Base-by-base conservation (phyloP, 2,888 invertebrate genomes). In the Allacma fusca region DNA sequence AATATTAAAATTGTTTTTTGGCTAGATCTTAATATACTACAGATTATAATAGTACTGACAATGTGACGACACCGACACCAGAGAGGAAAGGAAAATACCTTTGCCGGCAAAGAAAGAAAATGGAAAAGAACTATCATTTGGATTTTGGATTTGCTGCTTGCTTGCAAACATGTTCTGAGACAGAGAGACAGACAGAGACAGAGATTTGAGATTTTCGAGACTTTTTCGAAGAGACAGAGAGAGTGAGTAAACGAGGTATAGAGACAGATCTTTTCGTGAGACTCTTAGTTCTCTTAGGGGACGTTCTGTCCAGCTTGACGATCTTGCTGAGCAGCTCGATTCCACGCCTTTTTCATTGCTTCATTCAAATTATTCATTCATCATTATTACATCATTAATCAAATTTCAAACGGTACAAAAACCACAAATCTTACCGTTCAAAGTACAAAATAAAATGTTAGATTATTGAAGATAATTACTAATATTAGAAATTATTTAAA, bases 281-380 rank as follows among this genome's bases (percentile, higher is more conserved):
- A 50, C 50, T 50, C 50, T 50, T 50, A 9, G 16, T 19, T 70
- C 43, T 26, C 5, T 19, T 73, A 73, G 73, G 73, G 34, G 40
- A 59, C 57, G 57, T 72, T 72, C 24, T 34, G 40, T n/a, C 21
- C 59, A 75, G 67, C 67, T 78, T 80, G 78, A 78, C 81, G 80
- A 78, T 83, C 82, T 81, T 83, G 83, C 65, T 75, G 75, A 75
- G 75, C 75, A 79, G 83, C 83, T 76, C 83, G 82, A 80, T 82
- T 84, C 83, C 83, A 84, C 78, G 83, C 83, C 78, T 83, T 84
- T 82, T 84, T 84, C 83, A 84, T 83, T 75, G 83, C 83, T 83
- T 80, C 74, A 79, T 73, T 76, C 64, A 74, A 74, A 62, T 50
- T 50, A 50, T 50, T 50, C 50, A 50, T 50, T 77, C 72, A 77